phyloP scores from a whole-genome alignment of 1,140 invertebrate genomes.

The Bombus ignitus region DNA sequence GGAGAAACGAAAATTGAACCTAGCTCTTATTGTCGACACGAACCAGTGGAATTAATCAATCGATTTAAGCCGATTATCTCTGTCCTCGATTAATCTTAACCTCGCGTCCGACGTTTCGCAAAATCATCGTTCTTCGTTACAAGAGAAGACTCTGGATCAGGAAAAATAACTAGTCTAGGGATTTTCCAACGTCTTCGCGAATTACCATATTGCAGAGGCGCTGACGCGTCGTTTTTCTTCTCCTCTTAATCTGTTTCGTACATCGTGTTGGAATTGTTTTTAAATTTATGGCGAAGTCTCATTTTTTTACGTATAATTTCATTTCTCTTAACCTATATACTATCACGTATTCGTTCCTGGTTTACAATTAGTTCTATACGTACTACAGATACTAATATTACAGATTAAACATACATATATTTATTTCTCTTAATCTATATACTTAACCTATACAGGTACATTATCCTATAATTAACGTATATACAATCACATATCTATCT shows the following conservation, averaged over 20 bases:
- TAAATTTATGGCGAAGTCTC: neutral
- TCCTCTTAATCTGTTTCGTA: neutral
- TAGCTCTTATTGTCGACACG: no score
- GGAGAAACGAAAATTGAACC: neutral
- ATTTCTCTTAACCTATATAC: no score
- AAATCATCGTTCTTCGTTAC: neutral
- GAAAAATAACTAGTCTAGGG: neutral
- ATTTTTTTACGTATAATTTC: neutral
- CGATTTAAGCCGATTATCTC: neutral
- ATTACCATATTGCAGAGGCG: neutral
- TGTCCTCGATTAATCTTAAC: no score
- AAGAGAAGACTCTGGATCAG: neutral
- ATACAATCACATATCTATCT: no score
- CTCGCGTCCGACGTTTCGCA: neutral
- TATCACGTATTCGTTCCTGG: no score
- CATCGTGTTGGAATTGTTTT: neutral
- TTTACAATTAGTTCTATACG: no score
- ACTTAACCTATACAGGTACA: no score
- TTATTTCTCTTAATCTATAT: no score
- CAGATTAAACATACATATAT: no score
- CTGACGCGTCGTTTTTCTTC: neutral
- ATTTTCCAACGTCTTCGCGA: neutral
- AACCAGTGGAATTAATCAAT: neutral
- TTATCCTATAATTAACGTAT: no score
- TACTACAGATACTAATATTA: no score